Evolutionary conservation across 2,888 invertebrate species (phyloP).

Genomic region (Plemyria rubiginata): DNA sequence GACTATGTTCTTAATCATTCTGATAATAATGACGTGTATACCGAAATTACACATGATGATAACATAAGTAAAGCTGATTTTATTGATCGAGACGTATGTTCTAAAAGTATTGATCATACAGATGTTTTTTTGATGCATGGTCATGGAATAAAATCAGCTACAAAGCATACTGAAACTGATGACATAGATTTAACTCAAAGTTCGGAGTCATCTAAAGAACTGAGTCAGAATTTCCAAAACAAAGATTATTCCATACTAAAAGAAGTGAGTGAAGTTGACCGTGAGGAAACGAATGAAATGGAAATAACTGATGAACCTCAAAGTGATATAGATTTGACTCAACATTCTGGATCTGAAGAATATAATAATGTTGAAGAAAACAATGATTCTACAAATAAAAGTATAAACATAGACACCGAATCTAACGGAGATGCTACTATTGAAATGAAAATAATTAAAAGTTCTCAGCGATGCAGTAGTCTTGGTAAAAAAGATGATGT

Average conservation of each 20-base stretch:
- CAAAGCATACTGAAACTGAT: constrained; percentile 15
- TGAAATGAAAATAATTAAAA: constrained; percentile 18
- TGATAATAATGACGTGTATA: constrained; percentile 34
- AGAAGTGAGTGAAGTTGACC: constrained; percentile 5
- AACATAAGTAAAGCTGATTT: constrained; percentile 5
- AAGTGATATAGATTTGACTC: constrained; percentile 64
- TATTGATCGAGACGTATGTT: not conserved
- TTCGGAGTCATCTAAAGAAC: constrained; percentile 47
- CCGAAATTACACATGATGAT: not conserved
- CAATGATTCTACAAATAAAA: constrained; percentile 5
- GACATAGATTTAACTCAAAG: constrained; percentile 67
- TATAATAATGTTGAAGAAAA: constrained; percentile 20
- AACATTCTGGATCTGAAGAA: constrained; percentile 51
- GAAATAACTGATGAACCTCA: constrained; percentile 13
- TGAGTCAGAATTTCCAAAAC: constrained; percentile 17
- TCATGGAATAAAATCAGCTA: constrained; percentile 6
- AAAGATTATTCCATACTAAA: not conserved
- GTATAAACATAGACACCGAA: constrained; percentile 7
- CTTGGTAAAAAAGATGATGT: constrained; percentile 61
- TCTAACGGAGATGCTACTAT: constrained; percentile 16
- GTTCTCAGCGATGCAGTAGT: constrained; percentile 42
- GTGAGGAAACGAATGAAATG: constrained; percentile 4
- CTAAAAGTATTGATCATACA: not conserved
- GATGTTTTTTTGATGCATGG: constrained; percentile 46
- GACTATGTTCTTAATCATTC: constrained; percentile 60